Percentiles rank a stretch among this genome's conserved stretches.
phyloP scores from a whole-genome alignment of 2,797 vertebrate genomes.

The Cuculus canorus region DNA sequence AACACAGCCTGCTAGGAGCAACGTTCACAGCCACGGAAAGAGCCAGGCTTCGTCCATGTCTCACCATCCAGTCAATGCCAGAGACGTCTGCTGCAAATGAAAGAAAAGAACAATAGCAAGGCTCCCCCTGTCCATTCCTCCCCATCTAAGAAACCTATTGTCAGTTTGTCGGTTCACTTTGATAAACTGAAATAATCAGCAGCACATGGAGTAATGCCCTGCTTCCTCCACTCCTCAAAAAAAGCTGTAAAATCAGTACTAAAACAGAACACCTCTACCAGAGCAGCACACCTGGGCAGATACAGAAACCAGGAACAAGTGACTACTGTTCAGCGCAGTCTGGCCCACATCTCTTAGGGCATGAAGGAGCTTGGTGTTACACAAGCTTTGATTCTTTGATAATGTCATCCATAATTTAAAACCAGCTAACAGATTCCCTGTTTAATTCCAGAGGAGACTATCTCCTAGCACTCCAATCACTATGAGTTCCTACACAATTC shows the following conservation, averaged over 20 bases:
- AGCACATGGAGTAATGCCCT: background rate
- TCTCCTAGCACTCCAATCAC: background rate
- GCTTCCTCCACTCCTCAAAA: background rate
- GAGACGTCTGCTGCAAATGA: conserved; percentile 86
- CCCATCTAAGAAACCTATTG: background rate
- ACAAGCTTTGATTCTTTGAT: background rate
- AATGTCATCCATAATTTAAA: background rate
- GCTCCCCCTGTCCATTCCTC: background rate
- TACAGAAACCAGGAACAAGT: background rate
- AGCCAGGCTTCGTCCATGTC: conserved; percentile 93
- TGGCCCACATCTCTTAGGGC: background rate
- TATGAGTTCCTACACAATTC: background rate
- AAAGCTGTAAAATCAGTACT: background rate
- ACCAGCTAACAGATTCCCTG: background rate
- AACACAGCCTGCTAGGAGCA: conserved; percentile 86
- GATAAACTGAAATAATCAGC: background rate
- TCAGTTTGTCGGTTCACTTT: background rate
- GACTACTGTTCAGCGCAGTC: background rate
- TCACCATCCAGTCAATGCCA: conserved; percentile 98
- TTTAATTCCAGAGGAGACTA: background rate
- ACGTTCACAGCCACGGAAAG: conserved; percentile 89
- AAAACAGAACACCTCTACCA: background rate
- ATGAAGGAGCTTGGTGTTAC: background rate
- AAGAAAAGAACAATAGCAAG: background rate
- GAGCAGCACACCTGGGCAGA: background rate